Base-by-base conservation (phyloP, 2,797 vertebrate genomes). In the Gymnocypris eckloni region DNA sequence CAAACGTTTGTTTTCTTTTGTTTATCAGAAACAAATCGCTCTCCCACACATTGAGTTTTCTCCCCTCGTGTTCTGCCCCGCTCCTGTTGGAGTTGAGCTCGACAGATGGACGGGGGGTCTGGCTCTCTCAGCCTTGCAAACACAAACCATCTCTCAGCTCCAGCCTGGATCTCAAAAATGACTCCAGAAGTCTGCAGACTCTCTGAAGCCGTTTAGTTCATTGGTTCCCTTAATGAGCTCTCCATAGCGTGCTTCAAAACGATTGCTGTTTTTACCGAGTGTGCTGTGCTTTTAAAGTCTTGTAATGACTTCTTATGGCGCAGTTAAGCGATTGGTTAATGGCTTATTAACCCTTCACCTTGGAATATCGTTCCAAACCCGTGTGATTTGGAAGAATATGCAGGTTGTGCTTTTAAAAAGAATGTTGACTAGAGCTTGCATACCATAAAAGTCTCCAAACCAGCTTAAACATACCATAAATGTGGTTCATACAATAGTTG, bases 11-110 rank as follows among this genome's bases (percentile, higher is more conserved):
- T 85, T 80, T 79, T 77, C 15, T 78, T 85, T 89, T 90, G 87
- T 93, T 92, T 89, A 92, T 52, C 82, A 88, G 91, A 93, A 93
- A 90, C 90, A 93, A 92, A 93, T 91, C 84, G 80, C 59, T 85
- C 88, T 73, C 84, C 59, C 81, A 82, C 85, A 88, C 79, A 90
- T 71, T 4, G 39, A 50, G 64, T 83, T 48, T 50, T 52, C n/a
- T 41, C 54, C 39, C 28, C 20, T 11, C 4, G 4, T 43, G 37
- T n/a, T 67, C 25, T 59, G 25, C 64, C 64, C 33, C 7, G n/a
- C 43, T 80, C 48, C 79, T 79, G 82, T 69, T 87, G 56, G 67
- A 76, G 72, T 82, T 72, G 52, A 85, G 73, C 20, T 73, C 45
- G 54, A 82, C 76, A 78, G 75, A 85, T 82, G 82, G 82, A 10